Conservation (phyloP, 2,113 vertebrate genomes). For the Sinocyclocheilus grahami region DNA sequence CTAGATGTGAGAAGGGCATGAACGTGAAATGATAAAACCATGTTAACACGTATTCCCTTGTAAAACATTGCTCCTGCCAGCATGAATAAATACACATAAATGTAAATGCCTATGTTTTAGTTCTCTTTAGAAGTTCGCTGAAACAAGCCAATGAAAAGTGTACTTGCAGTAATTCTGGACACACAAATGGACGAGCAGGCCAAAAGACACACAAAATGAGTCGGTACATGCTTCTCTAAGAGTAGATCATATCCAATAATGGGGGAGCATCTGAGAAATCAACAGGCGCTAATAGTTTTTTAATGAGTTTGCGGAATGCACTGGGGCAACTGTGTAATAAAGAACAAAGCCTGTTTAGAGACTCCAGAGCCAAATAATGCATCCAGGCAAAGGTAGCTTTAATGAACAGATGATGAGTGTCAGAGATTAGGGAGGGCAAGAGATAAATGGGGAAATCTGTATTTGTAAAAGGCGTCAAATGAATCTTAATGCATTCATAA, state of each 20-base stretch:
- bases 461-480: conserved; percentile 70
- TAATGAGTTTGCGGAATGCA: conserved; percentile 78
- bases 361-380: conserved; percentile 73
- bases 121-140: neutral
- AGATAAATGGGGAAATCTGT: conserved; percentile 62
- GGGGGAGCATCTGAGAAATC: conserved; percentile 65
- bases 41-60: conserved; percentile 4
- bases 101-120: neutral
- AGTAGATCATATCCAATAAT: conserved; percentile 37
- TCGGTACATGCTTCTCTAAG: conserved; percentile 42
- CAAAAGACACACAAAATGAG: neutral
- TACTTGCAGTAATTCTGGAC: neutral
- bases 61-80: neutral
- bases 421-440: conserved; percentile 30
- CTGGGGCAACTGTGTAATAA: conserved; percentile 72
- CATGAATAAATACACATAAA: neutral
- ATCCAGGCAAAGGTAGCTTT: conserved; percentile 71
- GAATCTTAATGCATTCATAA: conserved; percentile 73
- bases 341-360: conserved; percentile 67
- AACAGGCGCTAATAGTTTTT: conserved; percentile 74
- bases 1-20: neutral
- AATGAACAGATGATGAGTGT: conserved; percentile 75
- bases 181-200: neutral
- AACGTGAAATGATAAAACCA: neutral
- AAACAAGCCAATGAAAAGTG: neutral